phyloP scores from a whole-genome alignment of 2,113 vertebrate species.

The Macheiramphus alcinus region DNA sequence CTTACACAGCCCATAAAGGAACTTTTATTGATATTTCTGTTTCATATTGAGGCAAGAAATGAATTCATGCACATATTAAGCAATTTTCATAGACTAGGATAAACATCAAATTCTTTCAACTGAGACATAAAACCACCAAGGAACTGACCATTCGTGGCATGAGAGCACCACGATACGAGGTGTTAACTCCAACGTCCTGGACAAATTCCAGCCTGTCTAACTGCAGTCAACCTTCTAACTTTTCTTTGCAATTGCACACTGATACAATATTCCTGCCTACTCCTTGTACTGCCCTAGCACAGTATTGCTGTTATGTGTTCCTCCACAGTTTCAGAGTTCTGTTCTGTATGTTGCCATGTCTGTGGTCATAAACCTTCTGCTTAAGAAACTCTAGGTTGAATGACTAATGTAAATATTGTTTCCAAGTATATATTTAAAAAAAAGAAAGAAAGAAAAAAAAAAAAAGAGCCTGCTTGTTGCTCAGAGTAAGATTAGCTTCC shows the following conservation, averaged over 20 bases:
- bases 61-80: not conserved
- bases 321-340: not conserved
- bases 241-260: not conserved
- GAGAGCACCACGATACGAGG: not conserved
- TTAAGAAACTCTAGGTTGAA: not conserved
- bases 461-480: not conserved
- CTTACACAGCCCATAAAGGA: not conserved
- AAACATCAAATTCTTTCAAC: slow-evolving; percentile 1
- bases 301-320: not conserved
- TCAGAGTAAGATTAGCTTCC: not conserved
- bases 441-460: not conserved
- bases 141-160: not conserved
- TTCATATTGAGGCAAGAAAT: not conserved
- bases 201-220: not conserved
- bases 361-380: not conserved
- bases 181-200: not conserved
- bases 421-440: not conserved
- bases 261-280: not conserved
- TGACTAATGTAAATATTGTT: not conserved
- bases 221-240: not conserved
- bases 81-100: not conserved
- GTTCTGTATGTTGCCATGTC: not conserved
- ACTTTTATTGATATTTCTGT: not conserved
- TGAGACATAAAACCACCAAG: not conserved
- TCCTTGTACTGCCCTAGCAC: not conserved